Conservation (phyloP, 2,888 invertebrate genomes). For the Drosophila longiperda region DNA sequence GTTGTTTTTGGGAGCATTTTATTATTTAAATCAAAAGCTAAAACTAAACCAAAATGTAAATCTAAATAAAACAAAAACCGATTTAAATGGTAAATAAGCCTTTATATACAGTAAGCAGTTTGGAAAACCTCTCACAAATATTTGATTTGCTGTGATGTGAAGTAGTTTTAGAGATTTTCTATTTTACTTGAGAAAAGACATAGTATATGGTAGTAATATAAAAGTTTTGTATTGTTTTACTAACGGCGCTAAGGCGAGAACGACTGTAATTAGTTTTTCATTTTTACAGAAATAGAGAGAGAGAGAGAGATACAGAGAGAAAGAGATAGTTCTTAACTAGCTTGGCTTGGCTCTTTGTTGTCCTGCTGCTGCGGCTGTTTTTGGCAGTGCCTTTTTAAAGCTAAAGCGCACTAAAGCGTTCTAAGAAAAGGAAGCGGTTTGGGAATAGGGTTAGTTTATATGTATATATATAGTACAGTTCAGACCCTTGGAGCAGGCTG, state of each 20-base stretch:
- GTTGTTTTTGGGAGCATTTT: conserved; percentile 23
- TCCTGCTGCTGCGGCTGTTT: conserved; percentile 38
- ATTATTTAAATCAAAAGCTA: conserved; percentile 12
- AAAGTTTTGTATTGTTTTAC: conserved; percentile 8
- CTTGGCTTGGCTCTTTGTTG: conserved; percentile 55
- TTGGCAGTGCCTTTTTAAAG: conserved; percentile 67
- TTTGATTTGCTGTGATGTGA: conserved; percentile 71
- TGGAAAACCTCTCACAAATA: conserved; percentile 82
- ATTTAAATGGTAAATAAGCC: conserved; percentile 42
- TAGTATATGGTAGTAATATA: conserved; percentile 13
- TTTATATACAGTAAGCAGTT: conserved; percentile 70
- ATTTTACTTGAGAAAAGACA: conserved; percentile 50
- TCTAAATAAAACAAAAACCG: conserved; percentile 16
- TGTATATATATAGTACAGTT: conserved; percentile 22
- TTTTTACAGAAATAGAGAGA: conserved; percentile 19
- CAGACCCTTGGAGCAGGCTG: conserved; percentile 28
- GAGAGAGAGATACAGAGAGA: not conserved
- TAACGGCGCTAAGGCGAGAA: conserved; percentile 47
- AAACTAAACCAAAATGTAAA: conserved; percentile 16
- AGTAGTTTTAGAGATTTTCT: conserved; percentile 68
- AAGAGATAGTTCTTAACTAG: conserved; percentile 12
- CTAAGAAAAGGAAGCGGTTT: conserved; percentile 30
- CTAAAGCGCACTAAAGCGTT: conserved; percentile 59
- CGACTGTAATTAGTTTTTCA: conserved; percentile 35
- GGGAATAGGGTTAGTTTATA: conserved; percentile 1